These are phyloP conservation scores for Psephotus haematonotus DNA, from an alignment of 2,113 vertebrate species.

Conservation along the genomic window DNA sequence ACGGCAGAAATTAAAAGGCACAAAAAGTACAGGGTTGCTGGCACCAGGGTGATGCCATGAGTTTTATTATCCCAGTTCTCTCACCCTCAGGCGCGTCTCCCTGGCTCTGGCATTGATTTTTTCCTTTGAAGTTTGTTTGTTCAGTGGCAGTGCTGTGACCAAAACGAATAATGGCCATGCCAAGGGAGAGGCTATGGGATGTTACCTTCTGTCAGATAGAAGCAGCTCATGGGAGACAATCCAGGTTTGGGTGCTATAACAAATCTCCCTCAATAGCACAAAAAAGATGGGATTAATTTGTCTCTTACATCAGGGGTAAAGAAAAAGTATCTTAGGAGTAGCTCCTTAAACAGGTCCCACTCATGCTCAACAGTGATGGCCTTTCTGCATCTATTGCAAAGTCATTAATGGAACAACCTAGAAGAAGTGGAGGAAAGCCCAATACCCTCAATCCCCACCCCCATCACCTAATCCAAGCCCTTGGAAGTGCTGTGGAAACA, in stretches of 20 bases:
- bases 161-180: neutral
- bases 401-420: neutral
- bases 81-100: neutral
- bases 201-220: neutral
- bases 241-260: neutral
- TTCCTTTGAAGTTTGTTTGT: conserved; percentile 48
- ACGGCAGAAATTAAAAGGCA: neutral
- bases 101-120: neutral
- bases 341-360: neutral
- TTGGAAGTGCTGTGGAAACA: neutral
- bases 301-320: neutral
- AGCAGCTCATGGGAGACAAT: neutral
- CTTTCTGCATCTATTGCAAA: neutral
- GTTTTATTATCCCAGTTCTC: conserved; percentile 4
- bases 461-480: neutral
- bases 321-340: neutral
- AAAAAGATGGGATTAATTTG: neutral
- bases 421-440: neutral
- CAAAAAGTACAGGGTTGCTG: neutral
- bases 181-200: conserved; percentile 1
- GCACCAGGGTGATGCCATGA: neutral
- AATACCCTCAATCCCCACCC: neutral
- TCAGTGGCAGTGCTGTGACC: conserved; percentile 18
- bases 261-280: neutral
- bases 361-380: neutral